phyloP scores from a whole-genome alignment of 2,113 vertebrate genomes.

The Pogonocichla stellata region DNA sequence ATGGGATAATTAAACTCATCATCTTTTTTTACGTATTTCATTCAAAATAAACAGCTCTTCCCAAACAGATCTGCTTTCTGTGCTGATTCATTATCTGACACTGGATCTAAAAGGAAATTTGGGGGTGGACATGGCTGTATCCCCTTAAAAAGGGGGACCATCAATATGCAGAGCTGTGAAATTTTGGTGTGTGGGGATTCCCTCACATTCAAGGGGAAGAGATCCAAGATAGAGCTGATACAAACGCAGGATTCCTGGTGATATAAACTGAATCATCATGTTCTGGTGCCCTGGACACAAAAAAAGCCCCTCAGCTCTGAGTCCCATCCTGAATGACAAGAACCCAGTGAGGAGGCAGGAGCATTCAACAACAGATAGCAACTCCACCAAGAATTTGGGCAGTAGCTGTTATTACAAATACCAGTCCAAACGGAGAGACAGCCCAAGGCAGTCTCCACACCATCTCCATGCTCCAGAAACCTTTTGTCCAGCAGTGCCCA shows the following conservation, averaged over 20 bases:
- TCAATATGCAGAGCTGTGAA: background rate
- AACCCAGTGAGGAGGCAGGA: background rate
- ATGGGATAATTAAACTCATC: background rate
- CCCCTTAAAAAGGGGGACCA: background rate
- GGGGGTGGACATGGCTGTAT: fast-evolving
- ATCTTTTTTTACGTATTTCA: background rate
- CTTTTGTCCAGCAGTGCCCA: background rate
- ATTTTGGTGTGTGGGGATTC: background rate
- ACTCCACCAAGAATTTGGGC: background rate
- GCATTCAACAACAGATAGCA: background rate
- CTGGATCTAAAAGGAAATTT: background rate
- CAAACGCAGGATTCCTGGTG: background rate
- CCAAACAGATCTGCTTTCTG: background rate
- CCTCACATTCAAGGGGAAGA: background rate
- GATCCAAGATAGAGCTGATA: fast-evolving
- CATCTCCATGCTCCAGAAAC: background rate
- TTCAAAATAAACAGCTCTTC: background rate
- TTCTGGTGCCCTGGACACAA: background rate
- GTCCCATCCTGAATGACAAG: background rate
- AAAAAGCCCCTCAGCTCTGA: background rate
- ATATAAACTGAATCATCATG: fast-evolving
- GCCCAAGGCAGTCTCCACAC: background rate
- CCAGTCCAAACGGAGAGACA: background rate
- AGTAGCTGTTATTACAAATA: fast-evolving
- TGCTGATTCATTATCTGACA: background rate